Base-by-base conservation (phyloP, 1,140 invertebrate genomes). In the Phortica variegata region DNA sequence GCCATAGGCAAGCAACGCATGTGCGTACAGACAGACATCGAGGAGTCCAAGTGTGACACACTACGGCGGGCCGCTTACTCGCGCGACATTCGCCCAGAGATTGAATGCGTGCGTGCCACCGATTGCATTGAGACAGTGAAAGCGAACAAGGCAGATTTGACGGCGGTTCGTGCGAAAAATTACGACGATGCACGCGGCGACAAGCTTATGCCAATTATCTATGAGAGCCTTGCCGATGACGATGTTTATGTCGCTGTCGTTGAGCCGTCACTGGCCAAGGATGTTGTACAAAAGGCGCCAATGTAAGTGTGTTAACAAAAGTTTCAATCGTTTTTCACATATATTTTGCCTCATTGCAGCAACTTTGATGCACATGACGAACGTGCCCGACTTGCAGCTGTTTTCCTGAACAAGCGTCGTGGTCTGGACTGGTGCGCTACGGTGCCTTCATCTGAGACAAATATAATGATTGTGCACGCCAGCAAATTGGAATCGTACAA, bases 31-130 rank as follows among this genome's bases (percentile, higher is more conserved):
- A 79, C 77, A 1, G 75, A 81, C 20, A 75, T 80, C 0, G 86
- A 84, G 34, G 58, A 83, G 6, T 75, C 80, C 16, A 91, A 91
- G 65, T 91, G 89, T 52, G 69, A 79, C 2, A 79, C 81, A 0
- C 79, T 90, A 45, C 79, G 81, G 1, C 79, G 81, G 49, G 85
- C 85, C 12, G 85, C 88, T 1, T 86, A 84, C 62, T 85, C 87
- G 1, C 80, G 87, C 43, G 83, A 89, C 56, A 84, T 89, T 13
- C 79, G 87, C 2, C 89, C 89, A 0, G 80, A 80, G 38, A 76
- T 90, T 8, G 81, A 84, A 41, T 91, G 89, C 56, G 73, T 85
- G 1, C 65, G 81, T 18, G 75, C 81, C 10, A 74, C 78, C 1
- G 82, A 83, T 7, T 95, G 91, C 63, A 77, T 92, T 53, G 78